Base-by-base conservation (phyloP, 2,888 invertebrate species). In the Acronicta aceris region DNA sequence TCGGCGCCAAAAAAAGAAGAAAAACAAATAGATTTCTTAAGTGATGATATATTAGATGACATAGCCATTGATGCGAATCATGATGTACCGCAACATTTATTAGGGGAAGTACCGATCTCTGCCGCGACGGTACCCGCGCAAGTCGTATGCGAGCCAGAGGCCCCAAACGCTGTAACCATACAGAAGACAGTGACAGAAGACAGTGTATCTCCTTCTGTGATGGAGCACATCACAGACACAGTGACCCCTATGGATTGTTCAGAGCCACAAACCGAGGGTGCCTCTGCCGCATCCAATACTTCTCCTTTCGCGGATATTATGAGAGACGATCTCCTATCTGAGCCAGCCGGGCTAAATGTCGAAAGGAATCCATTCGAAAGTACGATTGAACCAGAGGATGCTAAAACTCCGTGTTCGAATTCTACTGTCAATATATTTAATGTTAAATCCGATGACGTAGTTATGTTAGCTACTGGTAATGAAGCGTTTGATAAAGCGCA, bases 21-120 rank as follows among this genome's bases (percentile, higher is more conserved):
- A 64, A 92, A 86, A 59, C 95, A 95, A 70, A 91, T 94, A 6
- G 96, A 96, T 83, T 94, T 96, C 64, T 84, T 96, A 36, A 95
- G 95, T 64, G 96, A 95, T 65, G 96, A 96, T 71, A 89, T 95
- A 64, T 66, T 86, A 38, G 95, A 95, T 48, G 84, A 87, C 41
- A 79, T 89, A 54, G 63, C 88, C 5, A 65, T 75, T 4, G 82
- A 84, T 15, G 30, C 62, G 0, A 66, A 67, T 33, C 74, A 79
- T 10, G 80, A 81, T 3, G 60, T 72, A 10, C 64, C 71, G 78
- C 55, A 69, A 41, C 57, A 67, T 9, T 85, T 68, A 85, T 86
- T 47, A 70, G 81, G 33, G 71, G 85, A 71, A 83, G 84, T 63
- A 79, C 86, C 65, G 76, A 87, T 69, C 69, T 82, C 51, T 59